Evolutionary conservation across 2,888 invertebrate species (phyloP).

Genomic region (Agrotis clavis): DNA sequence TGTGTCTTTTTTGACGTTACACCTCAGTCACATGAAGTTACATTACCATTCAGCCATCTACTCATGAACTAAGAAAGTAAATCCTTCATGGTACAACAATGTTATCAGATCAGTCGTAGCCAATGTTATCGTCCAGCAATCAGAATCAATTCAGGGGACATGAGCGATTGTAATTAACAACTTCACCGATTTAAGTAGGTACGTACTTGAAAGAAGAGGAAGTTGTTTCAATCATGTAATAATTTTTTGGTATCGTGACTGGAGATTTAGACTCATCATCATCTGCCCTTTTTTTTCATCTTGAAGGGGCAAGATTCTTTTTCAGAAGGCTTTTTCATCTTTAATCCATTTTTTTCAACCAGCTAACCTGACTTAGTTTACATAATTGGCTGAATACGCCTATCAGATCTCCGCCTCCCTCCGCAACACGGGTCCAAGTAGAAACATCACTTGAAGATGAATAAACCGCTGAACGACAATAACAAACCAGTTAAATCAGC

Average conservation of each 20-base stretch:
- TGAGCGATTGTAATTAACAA: conserved; percentile 15
- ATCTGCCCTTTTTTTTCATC: too few relatives aligned
- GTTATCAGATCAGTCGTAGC: conserved; percentile 7
- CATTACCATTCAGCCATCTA: too few relatives aligned
- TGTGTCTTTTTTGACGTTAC: neutral
- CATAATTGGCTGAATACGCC: too few relatives aligned
- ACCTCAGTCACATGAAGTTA: neutral
- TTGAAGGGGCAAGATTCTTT: too few relatives aligned
- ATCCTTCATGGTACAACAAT: conserved; percentile 1
- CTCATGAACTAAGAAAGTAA: neutral
- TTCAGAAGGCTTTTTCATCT: too few relatives aligned
- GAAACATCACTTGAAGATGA: neutral
- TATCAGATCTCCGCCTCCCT: too few relatives aligned
- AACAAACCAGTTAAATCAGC: neutral
- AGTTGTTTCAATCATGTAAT: neutral
- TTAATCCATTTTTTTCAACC: neutral
- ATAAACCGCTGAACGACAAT: too few relatives aligned
- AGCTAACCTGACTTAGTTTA: too few relatives aligned
- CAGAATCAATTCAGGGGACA: conserved; percentile 14
- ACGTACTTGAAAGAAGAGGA: conserved; percentile 1
- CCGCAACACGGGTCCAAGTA: neutral
- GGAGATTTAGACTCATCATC: too few relatives aligned
- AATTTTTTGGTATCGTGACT: neutral
- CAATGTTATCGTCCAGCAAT: conserved; percentile 14
- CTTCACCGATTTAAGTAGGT: conserved; percentile 1